These are phyloP conservation scores for Palythoa grandiflora DNA, from an alignment of 92 coral and sea anemone species.

Conservation along the genomic window DNA sequence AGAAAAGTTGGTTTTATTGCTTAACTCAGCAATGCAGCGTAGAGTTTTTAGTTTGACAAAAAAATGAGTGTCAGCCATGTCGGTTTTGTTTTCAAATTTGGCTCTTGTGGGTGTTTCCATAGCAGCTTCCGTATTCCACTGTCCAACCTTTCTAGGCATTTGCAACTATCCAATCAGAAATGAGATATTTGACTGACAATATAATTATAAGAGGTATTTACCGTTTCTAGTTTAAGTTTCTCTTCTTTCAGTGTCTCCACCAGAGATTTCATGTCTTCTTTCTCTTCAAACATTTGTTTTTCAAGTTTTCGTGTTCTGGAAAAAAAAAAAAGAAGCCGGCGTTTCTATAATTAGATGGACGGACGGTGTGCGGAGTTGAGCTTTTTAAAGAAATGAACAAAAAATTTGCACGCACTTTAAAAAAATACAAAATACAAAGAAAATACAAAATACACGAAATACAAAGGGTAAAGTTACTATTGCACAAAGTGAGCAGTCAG, in stretches of 20 bases:
- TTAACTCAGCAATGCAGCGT: too few species aligned
- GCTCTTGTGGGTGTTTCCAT: too few species aligned
- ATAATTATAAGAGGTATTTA: slow-evolving; percentile 14
- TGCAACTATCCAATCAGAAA: background rate
- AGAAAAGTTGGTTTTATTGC: too few species aligned
- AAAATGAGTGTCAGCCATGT: too few species aligned
- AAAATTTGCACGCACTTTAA: background rate
- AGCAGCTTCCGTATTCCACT: too few species aligned
- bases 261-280: slow-evolving; percentile 87
- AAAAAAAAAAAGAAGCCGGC: background rate
- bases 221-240: slow-evolving; percentile 87
- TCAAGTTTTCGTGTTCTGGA: slow-evolving; percentile 78
- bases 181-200: too few species aligned
- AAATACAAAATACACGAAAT: background rate
- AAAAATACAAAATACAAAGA: too few species aligned
- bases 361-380: background rate
- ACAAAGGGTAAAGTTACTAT: background rate
- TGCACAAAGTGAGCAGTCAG: too few species aligned
- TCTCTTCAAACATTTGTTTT: slow-evolving; percentile 83
- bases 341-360: background rate
- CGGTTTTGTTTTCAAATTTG: too few species aligned
- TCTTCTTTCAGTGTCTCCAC: slow-evolving; percentile 89
- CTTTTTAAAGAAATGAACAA: background rate
- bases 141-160: too few species aligned
- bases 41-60: too few species aligned